Evolutionary conservation across 2,888 invertebrate species (phyloP).

Genomic region (Cataglyphis rosenhaueri): DNA sequence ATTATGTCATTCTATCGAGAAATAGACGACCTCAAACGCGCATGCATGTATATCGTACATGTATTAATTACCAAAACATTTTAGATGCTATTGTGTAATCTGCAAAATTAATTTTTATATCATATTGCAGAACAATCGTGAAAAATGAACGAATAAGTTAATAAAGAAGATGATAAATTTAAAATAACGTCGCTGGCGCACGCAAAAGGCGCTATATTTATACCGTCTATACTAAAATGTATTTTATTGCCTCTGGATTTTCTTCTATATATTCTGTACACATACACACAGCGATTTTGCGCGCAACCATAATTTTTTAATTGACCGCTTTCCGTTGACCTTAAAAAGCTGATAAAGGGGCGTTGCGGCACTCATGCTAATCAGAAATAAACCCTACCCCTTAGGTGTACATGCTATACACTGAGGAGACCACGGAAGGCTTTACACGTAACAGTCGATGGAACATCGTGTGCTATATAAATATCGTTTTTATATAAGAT

Average conservation of each 20-base stretch:
- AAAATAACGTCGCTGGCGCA: constrained; percentile 16
- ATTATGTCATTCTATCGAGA: constrained; percentile 49
- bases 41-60: constrained; percentile 45
- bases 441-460: constrained; percentile 47
- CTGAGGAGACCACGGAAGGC: constrained; percentile 31
- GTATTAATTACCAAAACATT: not conserved
- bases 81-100: not conserved
- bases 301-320: constrained; percentile 63
- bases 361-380: constrained; percentile 43
- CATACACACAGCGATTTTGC: constrained; percentile 48
- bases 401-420: constrained; percentile 14
- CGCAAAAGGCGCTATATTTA: constrained; percentile 30
- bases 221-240: not conserved
- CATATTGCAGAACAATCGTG: not conserved
- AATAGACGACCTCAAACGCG: constrained; percentile 58
- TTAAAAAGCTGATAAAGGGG: constrained; percentile 59
- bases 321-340: constrained; percentile 62
- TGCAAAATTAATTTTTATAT: not conserved
- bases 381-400: constrained; percentile 67
- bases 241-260: constrained; percentile 1
- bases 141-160: not conserved
- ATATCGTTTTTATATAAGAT: constrained; percentile 39
- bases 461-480: constrained; percentile 44
- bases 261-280: constrained; percentile 33
- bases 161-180: constrained; percentile 1